Evolutionary conservation across 2,113 vertebrate genomes (phyloP), one percentile per base, ranked within the genome.

Genomic region (Rattus rattus): DNA sequence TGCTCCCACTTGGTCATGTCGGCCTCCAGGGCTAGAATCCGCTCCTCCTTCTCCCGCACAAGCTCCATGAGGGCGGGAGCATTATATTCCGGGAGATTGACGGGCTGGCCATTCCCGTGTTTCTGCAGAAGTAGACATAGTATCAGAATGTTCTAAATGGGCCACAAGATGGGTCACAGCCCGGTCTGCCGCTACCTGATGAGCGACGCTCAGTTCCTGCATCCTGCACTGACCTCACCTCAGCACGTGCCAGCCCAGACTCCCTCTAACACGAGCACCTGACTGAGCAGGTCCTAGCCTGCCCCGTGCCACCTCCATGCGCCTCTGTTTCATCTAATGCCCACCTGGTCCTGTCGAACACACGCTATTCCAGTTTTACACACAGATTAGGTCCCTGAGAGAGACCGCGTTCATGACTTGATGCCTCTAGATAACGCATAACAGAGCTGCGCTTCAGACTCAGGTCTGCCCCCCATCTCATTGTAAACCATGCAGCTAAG

Each of bases 1-100:
- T 99, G 99, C 86, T 99, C 99, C 99, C 99, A 99, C 96, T 99
- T 99, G 84, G 99, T 99, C 98, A 99, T 99, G 98, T 99, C 99
- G 0, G 99, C 99, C 98, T 99, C 99, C 94, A 99, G 94, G 28
- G 99, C 99, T 97, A 99, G 96, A 96, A 99, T 99, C 77, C 99
- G 98, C 97, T 99, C 99, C 91, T 99, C 99, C 95, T 99, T 99
- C 98, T 99, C 99, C 95, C 99, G 97, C 67, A 99, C 98, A 1
- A 99, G 97, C 81, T 99, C 99, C 98, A 99, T 98, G 67, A 99
- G 98, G 39, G 98, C 99, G 0, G 99, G 99, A 17, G 99, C 98
- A 0, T 97, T 99, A 79, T 98, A 98, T 75, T 99, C 99, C 0
- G 98, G 98, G 47, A 98, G 89, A 92, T 96, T 97, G 81, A 97